phyloP scores from a whole-genome alignment of 2,888 invertebrate genomes.

The Malthinus seriepunctatus region DNA sequence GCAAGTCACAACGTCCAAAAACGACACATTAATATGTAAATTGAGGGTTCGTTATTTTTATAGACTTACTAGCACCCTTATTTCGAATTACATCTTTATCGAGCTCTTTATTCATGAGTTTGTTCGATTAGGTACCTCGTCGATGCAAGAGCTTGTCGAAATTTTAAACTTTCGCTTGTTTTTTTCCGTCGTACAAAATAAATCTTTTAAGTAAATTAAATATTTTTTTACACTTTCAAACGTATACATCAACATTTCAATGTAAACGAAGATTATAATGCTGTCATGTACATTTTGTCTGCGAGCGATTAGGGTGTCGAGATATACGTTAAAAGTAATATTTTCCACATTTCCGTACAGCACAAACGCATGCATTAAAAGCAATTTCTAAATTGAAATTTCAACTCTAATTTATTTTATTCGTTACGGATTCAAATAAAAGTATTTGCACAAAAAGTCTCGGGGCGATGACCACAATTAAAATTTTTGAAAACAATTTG shows the following conservation, averaged over 20 bases:
- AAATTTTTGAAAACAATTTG: too few species aligned
- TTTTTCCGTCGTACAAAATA: too few species aligned
- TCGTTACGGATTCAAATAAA: too few species aligned
- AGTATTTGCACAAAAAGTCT: too few species aligned
- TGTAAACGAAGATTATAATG: not conserved
- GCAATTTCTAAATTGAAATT: too few species aligned
- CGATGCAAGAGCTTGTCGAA: not conserved
- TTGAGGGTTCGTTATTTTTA: constrained; percentile 7
- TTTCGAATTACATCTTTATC: constrained; percentile 11
- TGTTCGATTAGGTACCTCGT: constrained; percentile 5
- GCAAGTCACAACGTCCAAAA: not conserved
- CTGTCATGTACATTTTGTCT: constrained; percentile 5
- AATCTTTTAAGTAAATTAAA: too few species aligned
- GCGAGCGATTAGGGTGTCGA: constrained; percentile 2
- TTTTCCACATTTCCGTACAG: too few species aligned
- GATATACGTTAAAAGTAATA: not conserved
- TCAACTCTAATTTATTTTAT: too few species aligned
- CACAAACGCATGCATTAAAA: too few species aligned
- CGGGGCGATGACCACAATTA: too few species aligned
- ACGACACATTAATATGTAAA: constrained; percentile 3
- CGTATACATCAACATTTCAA: too few species aligned
- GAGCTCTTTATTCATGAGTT: constrained; percentile 17
- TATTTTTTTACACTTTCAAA: too few species aligned
- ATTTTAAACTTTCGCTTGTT: not conserved
- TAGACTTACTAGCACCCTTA: not conserved